phyloP scores from a whole-genome alignment of 2,888 invertebrate species.

The Heliconius sara region DNA sequence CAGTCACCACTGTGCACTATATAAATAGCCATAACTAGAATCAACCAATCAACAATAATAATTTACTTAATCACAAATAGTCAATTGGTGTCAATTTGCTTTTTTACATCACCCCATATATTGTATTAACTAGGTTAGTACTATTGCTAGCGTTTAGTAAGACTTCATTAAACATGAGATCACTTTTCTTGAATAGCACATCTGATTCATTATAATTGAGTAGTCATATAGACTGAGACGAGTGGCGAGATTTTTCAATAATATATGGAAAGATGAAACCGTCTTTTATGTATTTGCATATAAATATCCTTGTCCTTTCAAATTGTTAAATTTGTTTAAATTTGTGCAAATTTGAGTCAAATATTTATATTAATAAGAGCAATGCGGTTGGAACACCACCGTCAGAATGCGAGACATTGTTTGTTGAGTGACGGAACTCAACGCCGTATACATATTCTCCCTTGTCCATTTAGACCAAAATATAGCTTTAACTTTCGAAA shows the following conservation, averaged over 20 bases:
- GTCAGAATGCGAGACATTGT: no score
- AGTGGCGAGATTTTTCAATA: slow-evolving; percentile 38
- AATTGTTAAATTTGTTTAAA: neutral
- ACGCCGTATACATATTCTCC: neutral
- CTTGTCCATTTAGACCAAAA: neutral
- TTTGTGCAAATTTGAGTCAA: neutral
- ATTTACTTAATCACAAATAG: slow-evolving; percentile 12
- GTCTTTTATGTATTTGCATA: neutral
- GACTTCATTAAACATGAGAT: slow-evolving; percentile 57
- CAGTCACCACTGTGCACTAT: neutral
- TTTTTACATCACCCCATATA: slow-evolving; percentile 1
- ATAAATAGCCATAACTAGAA: neutral
- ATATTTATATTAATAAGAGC: neutral
- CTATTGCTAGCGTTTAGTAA: slow-evolving; percentile 32
- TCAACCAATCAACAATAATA: neutral
- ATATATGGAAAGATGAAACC: slow-evolving; percentile 9
- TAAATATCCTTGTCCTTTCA: neutral
- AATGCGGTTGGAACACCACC: neutral
- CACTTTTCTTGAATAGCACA: slow-evolving; percentile 52
- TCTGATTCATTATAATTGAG: slow-evolving; percentile 47
- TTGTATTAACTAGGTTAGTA: slow-evolving; percentile 35
- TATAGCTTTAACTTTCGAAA: neutral
- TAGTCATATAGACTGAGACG: slow-evolving; percentile 39
- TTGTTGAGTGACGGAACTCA: neutral
- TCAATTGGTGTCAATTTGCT: slow-evolving; percentile 27